Conservation (phyloP, 2,113 vertebrate species). For the Gymnarchus niloticus region DNA sequence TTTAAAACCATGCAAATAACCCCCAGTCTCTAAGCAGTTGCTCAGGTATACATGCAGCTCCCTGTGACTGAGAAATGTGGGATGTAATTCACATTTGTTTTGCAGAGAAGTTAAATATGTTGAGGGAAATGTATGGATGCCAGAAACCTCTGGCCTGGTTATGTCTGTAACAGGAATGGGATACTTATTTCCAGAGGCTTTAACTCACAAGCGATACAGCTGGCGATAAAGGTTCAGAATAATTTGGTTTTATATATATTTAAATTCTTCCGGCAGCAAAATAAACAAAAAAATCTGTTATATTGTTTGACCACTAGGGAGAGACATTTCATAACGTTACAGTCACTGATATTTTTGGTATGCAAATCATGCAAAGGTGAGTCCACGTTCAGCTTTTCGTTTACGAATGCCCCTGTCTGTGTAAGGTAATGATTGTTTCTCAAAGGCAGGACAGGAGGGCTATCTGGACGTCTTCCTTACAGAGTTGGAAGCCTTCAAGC, state of each 20-base stretch:
- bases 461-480: conserved; percentile 90
- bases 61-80: too few relatives aligned
- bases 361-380: neutral
- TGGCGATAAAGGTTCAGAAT: too few relatives aligned
- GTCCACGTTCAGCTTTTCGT: neutral
- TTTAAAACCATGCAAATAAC: too few relatives aligned
- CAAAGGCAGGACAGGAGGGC: conserved; percentile 79
- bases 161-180: too few relatives aligned
- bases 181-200: too few relatives aligned
- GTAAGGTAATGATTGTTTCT: neutral
- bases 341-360: neutral
- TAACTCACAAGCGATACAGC: too few relatives aligned
- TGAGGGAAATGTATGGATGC: neutral
- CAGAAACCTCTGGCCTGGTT: neutral
- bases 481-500: conserved; percentile 88
- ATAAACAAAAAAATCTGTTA: neutral
- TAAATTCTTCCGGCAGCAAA: too few relatives aligned
- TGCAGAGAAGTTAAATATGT: neutral
- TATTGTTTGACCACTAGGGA: conserved; percentile 26
- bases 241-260: too few relatives aligned
- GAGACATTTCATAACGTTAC: neutral
- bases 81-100: too few relatives aligned
- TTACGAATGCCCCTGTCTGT: neutral
- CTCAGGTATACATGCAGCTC: too few relatives aligned
- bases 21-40: too few relatives aligned